phyloP scores from a whole-genome alignment of 2,888 invertebrate species.

The Lithophane semibrunnea region DNA sequence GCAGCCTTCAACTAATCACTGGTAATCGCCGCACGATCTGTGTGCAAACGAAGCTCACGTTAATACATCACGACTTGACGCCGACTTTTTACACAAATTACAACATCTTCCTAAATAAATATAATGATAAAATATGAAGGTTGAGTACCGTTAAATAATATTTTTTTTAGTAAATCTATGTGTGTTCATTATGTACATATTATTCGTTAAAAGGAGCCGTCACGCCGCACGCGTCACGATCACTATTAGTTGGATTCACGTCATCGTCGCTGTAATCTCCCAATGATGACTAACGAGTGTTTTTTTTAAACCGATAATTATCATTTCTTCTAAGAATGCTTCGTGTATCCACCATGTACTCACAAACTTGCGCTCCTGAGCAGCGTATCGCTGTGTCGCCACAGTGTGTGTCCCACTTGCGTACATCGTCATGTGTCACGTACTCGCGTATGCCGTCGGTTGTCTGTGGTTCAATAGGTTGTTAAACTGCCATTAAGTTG shows the following conservation, averaged over 20 bases:
- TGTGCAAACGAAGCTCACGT: constrained; percentile 13
- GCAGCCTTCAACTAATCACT: constrained; percentile 52
- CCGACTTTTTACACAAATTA: constrained; percentile 32
- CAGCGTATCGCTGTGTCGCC: background rate
- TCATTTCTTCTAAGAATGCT: background rate
- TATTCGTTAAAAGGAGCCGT: constrained; percentile 1
- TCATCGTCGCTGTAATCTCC: background rate
- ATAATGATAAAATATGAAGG: constrained; percentile 26
- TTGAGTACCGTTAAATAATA: constrained; percentile 19
- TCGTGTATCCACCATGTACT: background rate
- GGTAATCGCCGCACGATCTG: background rate
- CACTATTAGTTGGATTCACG: constrained; percentile 3
- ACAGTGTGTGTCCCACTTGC: background rate
- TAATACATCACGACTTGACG: constrained; percentile 38
- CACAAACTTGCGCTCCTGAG: background rate
- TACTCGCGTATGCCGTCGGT: background rate
- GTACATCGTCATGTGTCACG: constrained; percentile 1
- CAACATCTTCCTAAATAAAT: constrained; percentile 37
- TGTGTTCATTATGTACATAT: background rate
- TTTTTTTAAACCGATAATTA: background rate
- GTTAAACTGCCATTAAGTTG: constrained; percentile 14
- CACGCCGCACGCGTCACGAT: constrained; percentile 25
- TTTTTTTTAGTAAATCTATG: background rate
- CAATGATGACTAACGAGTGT: background rate
- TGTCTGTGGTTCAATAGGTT: constrained; percentile 29